Evolutionary conservation across 2,888 invertebrate species (phyloP), one percentile per base, ranked within the genome.

Genomic region (Agrypnus murinus): DNA sequence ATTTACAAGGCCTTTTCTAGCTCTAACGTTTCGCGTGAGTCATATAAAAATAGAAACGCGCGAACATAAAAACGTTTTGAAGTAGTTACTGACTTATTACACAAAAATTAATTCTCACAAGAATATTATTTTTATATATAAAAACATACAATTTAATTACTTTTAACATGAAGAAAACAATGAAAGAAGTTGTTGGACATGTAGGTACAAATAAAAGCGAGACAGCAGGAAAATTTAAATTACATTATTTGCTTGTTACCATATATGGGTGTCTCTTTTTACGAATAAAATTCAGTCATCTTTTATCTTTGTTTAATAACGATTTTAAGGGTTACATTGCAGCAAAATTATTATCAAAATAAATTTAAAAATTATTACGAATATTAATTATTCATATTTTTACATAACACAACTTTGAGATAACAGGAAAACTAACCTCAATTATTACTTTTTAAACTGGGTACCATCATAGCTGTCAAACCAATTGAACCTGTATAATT

Each of bases 1-100:
- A 69, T 17, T 14, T 45, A 60, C 60, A 60, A 60, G 60, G 60
- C 45, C 60, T 60, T 14, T 43, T 59, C 59, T 59, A 59, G 43
- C 12, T 53, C 34, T 32, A 53, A 12, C 17, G 36, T 36, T 31
- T 55, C 17, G 36, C 14, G 36, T 36, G 55, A 53, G 14, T 53
- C 53, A 53, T 25, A 1, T 55, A 15, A 17, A 17, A 10, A 50
- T 12, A 31, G 12, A 50, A 17, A 50, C 12, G 25, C 12, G 25
- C 14, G 31, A 12, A 50, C 31, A 31, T 31, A 50, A 31, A 25
- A 50, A 48, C 43, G 9, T 12, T 14, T 43, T 12, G 1, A 43
- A 14, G 12, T 14, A 43, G n/a, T n/a, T n/a, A n/a, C n/a, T 12
- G 1, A 43, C 43, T 2, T 43, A 12, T n/a, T 12, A 43, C 14